These are phyloP conservation scores for Hydrochoerus hydrochaeris DNA, from an alignment of 2,113 vertebrate species.

Conservation along the genomic window DNA sequence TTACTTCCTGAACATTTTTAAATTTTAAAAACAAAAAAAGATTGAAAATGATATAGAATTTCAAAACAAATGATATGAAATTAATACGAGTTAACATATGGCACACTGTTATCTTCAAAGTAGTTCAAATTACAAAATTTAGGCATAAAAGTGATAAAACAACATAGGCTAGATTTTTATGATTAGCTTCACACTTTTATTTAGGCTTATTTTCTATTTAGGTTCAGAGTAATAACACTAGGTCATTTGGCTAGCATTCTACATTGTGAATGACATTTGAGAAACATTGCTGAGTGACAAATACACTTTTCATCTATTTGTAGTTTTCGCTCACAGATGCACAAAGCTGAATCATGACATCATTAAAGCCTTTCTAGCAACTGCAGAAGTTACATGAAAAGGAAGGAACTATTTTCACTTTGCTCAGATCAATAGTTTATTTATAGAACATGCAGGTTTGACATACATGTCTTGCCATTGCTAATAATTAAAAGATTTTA, in stretches of 20 bases:
- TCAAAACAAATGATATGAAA: too few species aligned
- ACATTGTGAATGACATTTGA: too few species aligned
- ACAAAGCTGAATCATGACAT: background rate
- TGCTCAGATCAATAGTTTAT: background rate
- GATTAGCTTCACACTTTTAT: fast-evolving
- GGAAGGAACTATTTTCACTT: background rate
- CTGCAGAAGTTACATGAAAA: background rate
- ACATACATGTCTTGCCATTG: background rate
- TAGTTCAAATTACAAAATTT: too few species aligned
- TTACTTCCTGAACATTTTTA: background rate
- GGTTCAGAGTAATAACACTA: background rate
- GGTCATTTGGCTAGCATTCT: background rate
- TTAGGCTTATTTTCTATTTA: background rate
- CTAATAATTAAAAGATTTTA: too few species aligned
- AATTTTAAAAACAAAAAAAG: too few species aligned
- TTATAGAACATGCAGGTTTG: background rate
- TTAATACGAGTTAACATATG: too few species aligned
- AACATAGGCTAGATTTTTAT: background rate
- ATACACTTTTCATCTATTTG: background rate
- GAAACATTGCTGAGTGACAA: background rate
- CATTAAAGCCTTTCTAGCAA: background rate
- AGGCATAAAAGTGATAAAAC: too few species aligned
- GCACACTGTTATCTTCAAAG: too few species aligned
- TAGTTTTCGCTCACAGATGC: background rate
- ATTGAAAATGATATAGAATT: too few species aligned